These are phyloP conservation scores for Aspidoscelis tigris DNA, from an alignment of 2,113 vertebrate species.

Conservation along the genomic window DNA sequence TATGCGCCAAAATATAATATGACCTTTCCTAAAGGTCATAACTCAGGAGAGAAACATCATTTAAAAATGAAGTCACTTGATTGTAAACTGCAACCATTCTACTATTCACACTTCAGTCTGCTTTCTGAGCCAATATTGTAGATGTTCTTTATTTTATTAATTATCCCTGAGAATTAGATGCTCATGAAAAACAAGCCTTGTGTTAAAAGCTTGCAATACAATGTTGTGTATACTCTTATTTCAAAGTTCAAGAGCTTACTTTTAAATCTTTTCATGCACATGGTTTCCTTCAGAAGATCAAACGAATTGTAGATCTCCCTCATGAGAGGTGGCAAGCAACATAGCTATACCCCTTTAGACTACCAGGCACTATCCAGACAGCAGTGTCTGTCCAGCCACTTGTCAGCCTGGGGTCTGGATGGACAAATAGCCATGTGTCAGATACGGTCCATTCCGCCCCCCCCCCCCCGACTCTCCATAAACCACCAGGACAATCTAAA, in stretches of 20 bases:
- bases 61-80: not conserved
- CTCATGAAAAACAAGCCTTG: not conserved
- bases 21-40: not conserved
- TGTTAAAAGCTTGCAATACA: not conserved
- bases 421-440: too few species aligned
- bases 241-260: not conserved
- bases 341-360: too few species aligned
- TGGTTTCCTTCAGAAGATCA: not conserved
- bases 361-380: too few species aligned
- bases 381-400: too few species aligned
- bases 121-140: not conserved
- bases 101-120: not conserved
- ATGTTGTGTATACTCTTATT: not conserved
- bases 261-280: not conserved
- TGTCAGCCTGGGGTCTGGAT: too few species aligned
- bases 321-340: too few species aligned
- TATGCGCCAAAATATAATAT: not conserved
- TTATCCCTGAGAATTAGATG: not conserved
- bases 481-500: too few species aligned
- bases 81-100: not conserved
- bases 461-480: too few species aligned
- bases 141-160: not conserved
- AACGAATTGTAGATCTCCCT: not conserved
- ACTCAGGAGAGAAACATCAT: not conserved
- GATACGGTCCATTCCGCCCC: too few species aligned